Evolutionary conservation across 2,888 invertebrate genomes (phyloP).

Genomic region (Aporophyla nigra): DNA sequence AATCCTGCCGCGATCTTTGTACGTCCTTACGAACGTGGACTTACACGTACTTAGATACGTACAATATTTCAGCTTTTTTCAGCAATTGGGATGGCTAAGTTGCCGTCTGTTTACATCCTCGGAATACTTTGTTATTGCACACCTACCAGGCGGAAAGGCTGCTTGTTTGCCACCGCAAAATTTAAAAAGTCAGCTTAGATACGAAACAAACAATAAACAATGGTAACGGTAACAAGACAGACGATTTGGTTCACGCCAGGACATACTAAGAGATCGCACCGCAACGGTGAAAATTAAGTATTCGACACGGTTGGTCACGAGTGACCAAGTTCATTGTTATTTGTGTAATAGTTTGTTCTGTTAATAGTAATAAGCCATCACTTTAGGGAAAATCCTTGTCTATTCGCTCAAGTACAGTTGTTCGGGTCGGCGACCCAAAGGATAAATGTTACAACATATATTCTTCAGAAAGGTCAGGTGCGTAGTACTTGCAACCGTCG

Average conservation of each 20-base stretch:
- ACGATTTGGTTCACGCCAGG: background rate
- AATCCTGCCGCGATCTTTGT: too few species aligned
- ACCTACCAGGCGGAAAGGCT: background rate
- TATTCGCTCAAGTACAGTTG: conserved; percentile 14
- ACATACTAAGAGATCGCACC: background rate
- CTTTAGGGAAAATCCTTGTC: conserved; percentile 41
- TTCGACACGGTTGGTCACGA: conserved; percentile 26
- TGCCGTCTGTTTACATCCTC: background rate
- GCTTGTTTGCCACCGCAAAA: background rate
- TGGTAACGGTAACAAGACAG: conserved; percentile 9
- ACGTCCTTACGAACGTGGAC: too few species aligned
- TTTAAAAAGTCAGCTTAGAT: background rate
- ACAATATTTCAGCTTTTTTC: background rate
- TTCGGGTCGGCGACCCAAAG: conserved; percentile 18
- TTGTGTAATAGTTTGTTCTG: conserved; percentile 25
- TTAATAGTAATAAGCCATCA: conserved; percentile 30
- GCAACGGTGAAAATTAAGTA: conserved; percentile 11
- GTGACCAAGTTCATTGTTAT: conserved; percentile 33
- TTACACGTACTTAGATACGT: background rate
- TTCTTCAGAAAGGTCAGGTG: too few species aligned
- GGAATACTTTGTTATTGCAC: background rate
- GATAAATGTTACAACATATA: background rate
- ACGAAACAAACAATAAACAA: conserved; percentile 15
- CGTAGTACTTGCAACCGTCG: too few species aligned
- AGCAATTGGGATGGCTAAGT: background rate